A percentile compares a stretch with the other conserved stretches of the same genome.
phyloP scores from a whole-genome alignment of 2,888 invertebrate species.

The Salticus scenicus region DNA sequence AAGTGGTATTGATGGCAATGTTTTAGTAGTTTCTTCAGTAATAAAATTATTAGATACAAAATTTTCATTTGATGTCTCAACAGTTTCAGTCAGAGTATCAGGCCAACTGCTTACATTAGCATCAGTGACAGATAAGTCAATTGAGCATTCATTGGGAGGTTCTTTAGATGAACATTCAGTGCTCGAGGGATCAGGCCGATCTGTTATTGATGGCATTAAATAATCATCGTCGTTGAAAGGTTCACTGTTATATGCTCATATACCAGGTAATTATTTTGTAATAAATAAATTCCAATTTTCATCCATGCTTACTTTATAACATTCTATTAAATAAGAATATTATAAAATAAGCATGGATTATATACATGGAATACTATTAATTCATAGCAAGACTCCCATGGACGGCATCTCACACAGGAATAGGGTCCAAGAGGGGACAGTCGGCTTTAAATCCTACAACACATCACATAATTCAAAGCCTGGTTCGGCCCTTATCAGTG shows the following conservation, averaged over 20 bases:
- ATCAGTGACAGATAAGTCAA: background rate
- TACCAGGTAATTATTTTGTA: too few species aligned
- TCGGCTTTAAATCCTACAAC: too few species aligned
- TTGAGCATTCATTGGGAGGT: background rate
- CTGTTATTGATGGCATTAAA: background rate
- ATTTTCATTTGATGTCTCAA: background rate
- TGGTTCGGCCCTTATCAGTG: too few species aligned
- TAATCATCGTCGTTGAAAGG: background rate
- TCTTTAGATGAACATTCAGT: background rate
- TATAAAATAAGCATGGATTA: too few species aligned
- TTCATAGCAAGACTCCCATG: too few species aligned
- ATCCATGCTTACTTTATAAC: too few species aligned
- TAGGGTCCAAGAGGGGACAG: too few species aligned
- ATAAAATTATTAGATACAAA: background rate
- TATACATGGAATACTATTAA: too few species aligned
- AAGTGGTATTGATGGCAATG: background rate
- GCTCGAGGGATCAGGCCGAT: background rate
- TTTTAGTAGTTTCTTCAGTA: background rate
- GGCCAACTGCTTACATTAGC: background rate
- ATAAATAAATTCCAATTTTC: too few species aligned
- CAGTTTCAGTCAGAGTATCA: background rate
- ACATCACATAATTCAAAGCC: too few species aligned
- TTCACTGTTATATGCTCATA: background rate
- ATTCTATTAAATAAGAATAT: too few species aligned
- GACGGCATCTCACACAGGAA: too few species aligned